Evolutionary conservation across 2,113 vertebrate genomes (phyloP).

Genomic region (Thunnus thynnus): DNA sequence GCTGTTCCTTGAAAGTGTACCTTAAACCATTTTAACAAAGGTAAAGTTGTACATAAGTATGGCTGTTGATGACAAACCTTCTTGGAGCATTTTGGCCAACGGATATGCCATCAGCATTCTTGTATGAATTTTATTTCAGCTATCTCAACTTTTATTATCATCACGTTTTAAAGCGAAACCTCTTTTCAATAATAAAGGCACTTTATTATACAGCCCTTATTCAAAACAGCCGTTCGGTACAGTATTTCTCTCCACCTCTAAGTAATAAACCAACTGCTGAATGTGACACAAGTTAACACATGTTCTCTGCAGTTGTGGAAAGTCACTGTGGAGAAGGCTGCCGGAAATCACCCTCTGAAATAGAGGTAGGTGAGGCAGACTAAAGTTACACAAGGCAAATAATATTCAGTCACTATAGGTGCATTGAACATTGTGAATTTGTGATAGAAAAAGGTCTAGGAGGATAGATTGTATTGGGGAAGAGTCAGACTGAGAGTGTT

Average conservation of each 20-base stretch:
- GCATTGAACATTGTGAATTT: not conserved
- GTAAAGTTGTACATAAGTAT: not conserved
- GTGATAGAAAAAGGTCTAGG: not conserved
- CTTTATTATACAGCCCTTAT: too few relatives aligned
- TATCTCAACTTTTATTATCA: too few relatives aligned
- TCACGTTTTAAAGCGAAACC: too few relatives aligned
- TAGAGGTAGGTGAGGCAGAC: constrained; percentile 13
- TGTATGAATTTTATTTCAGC: too few relatives aligned
- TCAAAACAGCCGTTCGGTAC: too few relatives aligned
- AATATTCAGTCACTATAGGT: not conserved
- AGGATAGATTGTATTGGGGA: not conserved
- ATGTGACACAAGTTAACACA: constrained; percentile 43
- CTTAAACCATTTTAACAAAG: not conserved
- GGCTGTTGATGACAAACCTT: not conserved
- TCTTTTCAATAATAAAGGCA: too few relatives aligned
- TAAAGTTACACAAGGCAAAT: not conserved
- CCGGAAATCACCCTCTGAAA: constrained; percentile 34
- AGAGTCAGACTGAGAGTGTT: not conserved
- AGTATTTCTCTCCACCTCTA: constrained; percentile 17
- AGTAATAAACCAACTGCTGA: constrained; percentile 35
- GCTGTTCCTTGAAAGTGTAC: not conserved
- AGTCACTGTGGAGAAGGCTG: not conserved
- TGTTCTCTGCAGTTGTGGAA: constrained; percentile 26
- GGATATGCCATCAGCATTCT: not conserved
- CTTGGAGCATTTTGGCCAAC: not conserved